Percentiles rank a stretch among this genome's conserved stretches.
These are phyloP conservation scores for Anoplolepis gracilipes DNA, from an alignment of 1,140 invertebrate species.

Conservation along the genomic window DNA sequence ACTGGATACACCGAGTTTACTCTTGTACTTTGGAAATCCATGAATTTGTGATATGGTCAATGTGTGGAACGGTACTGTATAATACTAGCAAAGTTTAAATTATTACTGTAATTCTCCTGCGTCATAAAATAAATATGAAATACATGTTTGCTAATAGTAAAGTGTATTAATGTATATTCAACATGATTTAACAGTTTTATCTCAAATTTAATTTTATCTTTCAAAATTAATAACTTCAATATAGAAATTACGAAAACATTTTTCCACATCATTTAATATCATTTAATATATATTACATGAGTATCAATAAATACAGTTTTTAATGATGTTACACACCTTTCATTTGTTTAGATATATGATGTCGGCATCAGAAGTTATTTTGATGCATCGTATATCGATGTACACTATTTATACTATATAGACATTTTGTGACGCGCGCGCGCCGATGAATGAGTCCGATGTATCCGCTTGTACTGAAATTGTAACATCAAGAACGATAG, in stretches of 20 bases:
- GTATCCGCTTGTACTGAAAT: constrained; percentile 28
- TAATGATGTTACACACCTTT: background rate
- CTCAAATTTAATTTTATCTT: background rate
- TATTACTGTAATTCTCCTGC: constrained; percentile 11
- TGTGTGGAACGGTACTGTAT: constrained; percentile 6
- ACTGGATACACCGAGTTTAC: constrained; percentile 51
- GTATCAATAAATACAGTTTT: background rate
- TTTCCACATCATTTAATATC: background rate
- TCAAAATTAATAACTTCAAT: background rate
- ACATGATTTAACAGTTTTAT: background rate
- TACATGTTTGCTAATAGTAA: no score
- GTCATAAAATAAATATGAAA: background rate
- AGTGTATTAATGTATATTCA: background rate
- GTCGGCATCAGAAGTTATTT: background rate
- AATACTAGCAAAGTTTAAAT: background rate
- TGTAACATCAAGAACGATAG: constrained; percentile 39
- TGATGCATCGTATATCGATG: background rate
- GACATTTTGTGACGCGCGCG: background rate
- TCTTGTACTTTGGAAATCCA: constrained; percentile 63
- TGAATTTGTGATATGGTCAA: constrained; percentile 62
- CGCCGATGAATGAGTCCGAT: constrained; percentile 14
- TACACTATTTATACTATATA: constrained; percentile 42
- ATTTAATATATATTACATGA: background rate
- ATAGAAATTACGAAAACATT: background rate
- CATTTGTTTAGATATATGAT: background rate